Evolutionary conservation across 2,797 vertebrate genomes (phyloP), one percentile per base, ranked within the genome.

Genomic region (Thalassophryne amazonica): DNA sequence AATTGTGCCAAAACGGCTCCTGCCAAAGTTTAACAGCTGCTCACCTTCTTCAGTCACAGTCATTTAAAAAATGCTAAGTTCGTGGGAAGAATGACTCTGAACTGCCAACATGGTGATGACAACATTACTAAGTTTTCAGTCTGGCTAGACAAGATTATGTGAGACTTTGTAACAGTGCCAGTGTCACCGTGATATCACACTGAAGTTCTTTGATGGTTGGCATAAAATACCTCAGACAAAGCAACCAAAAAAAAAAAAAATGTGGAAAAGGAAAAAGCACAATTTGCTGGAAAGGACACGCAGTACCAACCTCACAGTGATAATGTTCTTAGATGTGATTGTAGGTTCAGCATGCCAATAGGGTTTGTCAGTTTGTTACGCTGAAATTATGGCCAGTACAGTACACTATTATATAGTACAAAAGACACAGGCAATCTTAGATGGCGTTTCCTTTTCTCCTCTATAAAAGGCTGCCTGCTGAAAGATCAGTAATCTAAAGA

Each of bases 361-460:
- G 52, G 31, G 71, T 67, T 84, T 86, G 82, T 83, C 73, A 76
- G 75, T 78, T 65, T 70, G 60, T 73, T 62, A 60, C 62, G 73
- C 60, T 74, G 52, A 65, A 70, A 76, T 81, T 79, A 74, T 48
- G 56, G 52, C 69, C 79, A 72, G 52, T 46, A 40, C 39, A 66
- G 42, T 59, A 53, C 16, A 0, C 40, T 31, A 49, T 71, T 69
- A 65, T 67, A 49, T 53, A 28, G 58, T 67, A 60, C 60, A 67
- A 33, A 63, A 54, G 36, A 30, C 52, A 62, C 28, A 30, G 53
- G 35, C 22, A 42, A 55, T 27, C 16, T 55, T 51, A 81, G 80
- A 80, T 81, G 83, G 84, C 74, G 83, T 80, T 84, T 84, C 69
- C 80, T 69, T 76, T 59, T 35, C 56, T 49, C 58, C 20, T 42